These are phyloP conservation scores for Holotrichia oblita DNA, from an alignment of 1,140 invertebrate species.

Conservation along the genomic window DNA sequence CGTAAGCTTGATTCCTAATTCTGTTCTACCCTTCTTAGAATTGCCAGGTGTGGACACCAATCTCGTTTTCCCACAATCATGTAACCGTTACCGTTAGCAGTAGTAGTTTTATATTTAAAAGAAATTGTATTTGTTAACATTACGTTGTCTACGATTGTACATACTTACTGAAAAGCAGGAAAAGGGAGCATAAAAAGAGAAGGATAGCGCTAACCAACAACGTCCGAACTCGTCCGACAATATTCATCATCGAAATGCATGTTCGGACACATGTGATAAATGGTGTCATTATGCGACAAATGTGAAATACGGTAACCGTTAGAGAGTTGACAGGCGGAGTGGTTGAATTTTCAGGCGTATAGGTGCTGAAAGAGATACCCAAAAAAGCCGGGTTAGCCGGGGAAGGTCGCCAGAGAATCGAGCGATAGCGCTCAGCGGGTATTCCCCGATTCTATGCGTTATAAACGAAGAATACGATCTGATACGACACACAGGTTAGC, in stretches of 20 bases:
- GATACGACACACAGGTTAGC: neutral
- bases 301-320: slow-evolving; percentile 36
- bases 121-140: no score
- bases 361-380: neutral
- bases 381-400: neutral
- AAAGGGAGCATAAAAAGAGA: neutral
- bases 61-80: no score
- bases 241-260: slow-evolving; percentile 10
- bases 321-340: slow-evolving; percentile 40
- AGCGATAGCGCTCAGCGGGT: neutral
- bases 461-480: neutral
- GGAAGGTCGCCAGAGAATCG: neutral
- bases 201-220: neutral
- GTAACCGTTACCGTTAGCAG: no score
- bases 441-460: neutral
- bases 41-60: no score
- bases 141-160: neutral
- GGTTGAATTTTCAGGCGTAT: neutral
- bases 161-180: neutral
- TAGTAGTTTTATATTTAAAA: no score
- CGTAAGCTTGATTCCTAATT: no score
- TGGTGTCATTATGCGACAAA: slow-evolving; percentile 43
- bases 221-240: neutral
- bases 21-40: no score
- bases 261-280: slow-evolving; percentile 43